A percentile compares a stretch with the other conserved stretches of the same genome.
Evolutionary conservation across 2,888 invertebrate species (phyloP).

Genomic region (Syritta pipiens): DNA sequence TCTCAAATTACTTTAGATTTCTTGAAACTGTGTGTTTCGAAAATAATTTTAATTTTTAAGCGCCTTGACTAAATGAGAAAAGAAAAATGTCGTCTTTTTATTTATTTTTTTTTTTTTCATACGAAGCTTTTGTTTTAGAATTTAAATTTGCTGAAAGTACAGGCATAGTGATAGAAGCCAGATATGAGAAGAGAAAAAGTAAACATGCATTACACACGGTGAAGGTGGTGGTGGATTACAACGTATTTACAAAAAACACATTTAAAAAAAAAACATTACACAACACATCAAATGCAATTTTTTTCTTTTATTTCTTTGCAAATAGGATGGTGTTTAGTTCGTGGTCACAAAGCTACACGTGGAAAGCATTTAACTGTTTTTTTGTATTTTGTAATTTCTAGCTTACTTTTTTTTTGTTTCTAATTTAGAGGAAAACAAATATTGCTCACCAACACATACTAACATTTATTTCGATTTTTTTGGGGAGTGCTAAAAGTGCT

Average conservation of each 20-base stretch:
- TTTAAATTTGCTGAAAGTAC: conserved; percentile 14
- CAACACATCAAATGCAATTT: conserved; percentile 11
- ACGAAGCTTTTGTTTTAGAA: conserved; percentile 27
- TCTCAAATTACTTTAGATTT: background rate
- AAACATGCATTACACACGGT: conserved; percentile 14
- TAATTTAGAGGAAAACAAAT: too few species aligned
- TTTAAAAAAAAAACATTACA: conserved; percentile 8
- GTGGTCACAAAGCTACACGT: conserved; percentile 12
- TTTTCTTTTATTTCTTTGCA: background rate
- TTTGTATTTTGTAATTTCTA: conserved; percentile 1
- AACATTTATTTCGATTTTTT: conserved; percentile 36
- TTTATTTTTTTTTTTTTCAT: too few species aligned
- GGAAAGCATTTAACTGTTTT: conserved; percentile 38
- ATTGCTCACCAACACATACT: conserved; percentile 57
- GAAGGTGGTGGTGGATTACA: background rate
- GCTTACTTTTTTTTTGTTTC: conserved; percentile 12
- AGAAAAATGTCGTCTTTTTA: conserved; percentile 22
- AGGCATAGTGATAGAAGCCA: conserved; percentile 27
- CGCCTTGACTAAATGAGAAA: conserved; percentile 51
- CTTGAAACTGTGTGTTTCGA: conserved; percentile 31
- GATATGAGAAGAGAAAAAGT: conserved; percentile 2
- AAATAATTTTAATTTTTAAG: conserved; percentile 40
- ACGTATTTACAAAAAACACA: conserved; percentile 60
- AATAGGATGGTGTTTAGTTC: background rate
- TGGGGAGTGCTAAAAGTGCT: background rate